phyloP scores from a whole-genome alignment of 2,888 invertebrate species.

The Portevinia maculata region DNA sequence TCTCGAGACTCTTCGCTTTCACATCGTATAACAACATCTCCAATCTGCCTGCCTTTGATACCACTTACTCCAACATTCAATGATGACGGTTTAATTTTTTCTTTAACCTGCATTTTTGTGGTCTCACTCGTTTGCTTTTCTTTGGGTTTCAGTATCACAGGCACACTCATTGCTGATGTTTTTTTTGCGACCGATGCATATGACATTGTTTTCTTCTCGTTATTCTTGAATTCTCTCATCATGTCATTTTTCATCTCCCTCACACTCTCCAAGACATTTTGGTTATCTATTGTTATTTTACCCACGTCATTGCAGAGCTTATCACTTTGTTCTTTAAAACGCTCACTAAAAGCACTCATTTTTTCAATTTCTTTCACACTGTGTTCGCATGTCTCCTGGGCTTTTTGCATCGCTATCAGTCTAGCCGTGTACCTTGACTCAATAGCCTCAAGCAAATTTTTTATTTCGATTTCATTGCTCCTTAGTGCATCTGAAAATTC shows the following conservation, averaged over 20 bases:
- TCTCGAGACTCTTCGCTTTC: too few species aligned
- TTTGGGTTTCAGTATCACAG: not conserved
- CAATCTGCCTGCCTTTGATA: not conserved
- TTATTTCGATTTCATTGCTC: conserved; percentile 9
- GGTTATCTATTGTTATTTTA: conserved; percentile 3
- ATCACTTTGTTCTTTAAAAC: conserved; percentile 1
- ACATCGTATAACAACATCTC: too few species aligned
- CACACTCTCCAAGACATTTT: conserved; percentile 6
- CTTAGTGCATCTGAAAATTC: not conserved
- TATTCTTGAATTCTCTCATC: not conserved
- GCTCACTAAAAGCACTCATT: not conserved
- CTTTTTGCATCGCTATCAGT: conserved; percentile 18
- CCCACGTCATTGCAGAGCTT: not conserved
- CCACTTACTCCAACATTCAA: too few species aligned
- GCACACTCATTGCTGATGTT: not conserved
- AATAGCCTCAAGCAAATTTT: conserved; percentile 1
- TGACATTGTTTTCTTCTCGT: conserved; percentile 1
- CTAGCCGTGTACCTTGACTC: conserved; percentile 5
- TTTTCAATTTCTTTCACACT: conserved; percentile 27
- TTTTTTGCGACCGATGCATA: conserved; percentile 4
- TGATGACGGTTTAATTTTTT: too few species aligned
- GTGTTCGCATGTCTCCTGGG: conserved; percentile 19
- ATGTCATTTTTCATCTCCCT: conserved; percentile 6
- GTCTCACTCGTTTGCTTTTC: too few species aligned
- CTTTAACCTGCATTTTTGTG: too few species aligned